Conservation (phyloP, 2,113 vertebrate species). For the Lucifuga dentata region DNA sequence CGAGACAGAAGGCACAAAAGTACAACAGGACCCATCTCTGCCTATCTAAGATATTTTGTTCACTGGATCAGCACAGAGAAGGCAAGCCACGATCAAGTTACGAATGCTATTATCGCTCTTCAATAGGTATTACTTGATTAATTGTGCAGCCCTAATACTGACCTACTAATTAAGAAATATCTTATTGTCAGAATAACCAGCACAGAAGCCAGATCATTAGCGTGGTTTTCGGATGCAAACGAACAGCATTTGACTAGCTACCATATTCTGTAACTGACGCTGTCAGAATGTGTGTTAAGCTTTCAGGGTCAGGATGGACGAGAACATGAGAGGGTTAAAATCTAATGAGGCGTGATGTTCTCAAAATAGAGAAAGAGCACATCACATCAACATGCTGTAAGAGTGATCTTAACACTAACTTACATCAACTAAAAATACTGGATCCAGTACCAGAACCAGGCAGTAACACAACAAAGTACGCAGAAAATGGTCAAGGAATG, state of each 20-base stretch:
- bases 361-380: background rate
- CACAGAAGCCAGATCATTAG: background rate
- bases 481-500: too few species aligned
- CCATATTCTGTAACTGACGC: background rate
- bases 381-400: background rate
- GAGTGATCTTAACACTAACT: background rate
- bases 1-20: too few species aligned
- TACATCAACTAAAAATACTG: background rate
- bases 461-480: background rate
- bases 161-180: background rate
- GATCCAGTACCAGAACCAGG: background rate
- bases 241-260: conserved; percentile 1
- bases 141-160: background rate
- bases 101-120: too few species aligned
- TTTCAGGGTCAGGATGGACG: conserved; percentile 13
- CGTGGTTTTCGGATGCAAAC: background rate
- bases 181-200: background rate
- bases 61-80: too few species aligned
- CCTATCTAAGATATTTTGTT: too few species aligned
- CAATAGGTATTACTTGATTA: too few species aligned
- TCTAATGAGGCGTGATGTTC: conserved; percentile 16
- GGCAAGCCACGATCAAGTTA: too few species aligned
- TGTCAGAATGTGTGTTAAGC: conserved; percentile 25
- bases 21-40: too few species aligned
- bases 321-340: conserved; percentile 18